Evolutionary conservation across 2,888 invertebrate species (phyloP).

Genomic region (Trichopria drosophilae): DNA sequence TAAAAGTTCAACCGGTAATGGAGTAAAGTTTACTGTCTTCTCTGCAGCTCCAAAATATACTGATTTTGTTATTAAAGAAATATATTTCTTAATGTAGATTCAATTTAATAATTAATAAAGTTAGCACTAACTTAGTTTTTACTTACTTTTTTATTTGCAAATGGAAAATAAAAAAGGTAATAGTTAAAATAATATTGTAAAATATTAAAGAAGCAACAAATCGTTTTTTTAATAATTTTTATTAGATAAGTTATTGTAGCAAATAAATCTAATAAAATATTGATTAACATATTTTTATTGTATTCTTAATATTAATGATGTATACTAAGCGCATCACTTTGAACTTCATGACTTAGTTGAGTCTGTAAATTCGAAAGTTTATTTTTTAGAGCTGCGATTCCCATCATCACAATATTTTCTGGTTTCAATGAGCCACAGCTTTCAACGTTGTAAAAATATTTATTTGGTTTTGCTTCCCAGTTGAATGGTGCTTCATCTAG

Average conservation of each 20-base stretch:
- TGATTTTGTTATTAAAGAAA: no score
- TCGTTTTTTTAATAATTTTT: not conserved
- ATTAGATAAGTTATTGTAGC: not conserved
- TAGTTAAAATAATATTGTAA: no score
- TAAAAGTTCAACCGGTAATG: no score
- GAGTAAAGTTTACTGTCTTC: no score
- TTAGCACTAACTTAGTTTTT: no score
- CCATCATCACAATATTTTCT: slow-evolving; percentile 95
- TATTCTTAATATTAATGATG: slow-evolving; percentile 53
- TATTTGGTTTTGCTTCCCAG: slow-evolving; percentile 93
- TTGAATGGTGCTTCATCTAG: slow-evolving; percentile 88
- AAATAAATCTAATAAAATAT: not conserved
- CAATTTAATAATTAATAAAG: no score
- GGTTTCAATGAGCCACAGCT: slow-evolving; percentile 92
- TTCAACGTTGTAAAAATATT: slow-evolving; percentile 96
- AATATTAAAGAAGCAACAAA: not conserved
- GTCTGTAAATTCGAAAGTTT: slow-evolving; percentile 95
- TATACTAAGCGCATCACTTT: slow-evolving; percentile 80
- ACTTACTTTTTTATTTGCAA: no score
- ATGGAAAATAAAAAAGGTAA: no score
- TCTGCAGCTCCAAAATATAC: no score
- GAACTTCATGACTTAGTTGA: slow-evolving; percentile 83
- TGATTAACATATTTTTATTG: not conserved
- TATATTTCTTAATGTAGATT: no score
- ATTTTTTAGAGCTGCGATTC: slow-evolving; percentile 88